phyloP scores from a whole-genome alignment of 2,113 vertebrate genomes.

The Caloenas nicobarica region DNA sequence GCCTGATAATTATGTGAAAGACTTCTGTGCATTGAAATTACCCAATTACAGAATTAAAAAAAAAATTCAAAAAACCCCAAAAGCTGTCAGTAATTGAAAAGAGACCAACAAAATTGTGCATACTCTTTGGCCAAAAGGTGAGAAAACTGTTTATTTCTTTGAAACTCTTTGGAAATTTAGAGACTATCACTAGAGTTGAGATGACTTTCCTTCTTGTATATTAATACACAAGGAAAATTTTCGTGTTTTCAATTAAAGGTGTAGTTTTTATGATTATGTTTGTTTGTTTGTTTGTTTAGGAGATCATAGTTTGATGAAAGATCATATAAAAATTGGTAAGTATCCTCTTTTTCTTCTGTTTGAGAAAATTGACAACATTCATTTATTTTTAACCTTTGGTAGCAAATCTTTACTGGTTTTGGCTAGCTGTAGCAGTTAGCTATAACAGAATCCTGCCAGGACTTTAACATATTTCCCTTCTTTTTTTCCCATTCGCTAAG shows the following conservation, averaged over 20 bases:
- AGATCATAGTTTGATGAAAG: not conserved
- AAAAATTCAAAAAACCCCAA: not conserved
- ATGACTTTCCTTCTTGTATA: not conserved
- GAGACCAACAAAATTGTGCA: fast-evolving
- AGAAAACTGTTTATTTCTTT: not conserved
- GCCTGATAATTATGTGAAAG: not conserved
- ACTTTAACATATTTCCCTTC: not conserved
- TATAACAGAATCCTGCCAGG: not conserved
- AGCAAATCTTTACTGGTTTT: not conserved
- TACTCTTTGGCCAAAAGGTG: not conserved
- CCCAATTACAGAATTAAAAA: not conserved
- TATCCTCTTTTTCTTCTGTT: not conserved
- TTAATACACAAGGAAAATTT: not conserved
- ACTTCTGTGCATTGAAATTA: not conserved
- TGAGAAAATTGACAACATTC: not conserved
- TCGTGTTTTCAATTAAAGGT: not conserved
- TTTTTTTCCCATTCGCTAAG: not conserved
- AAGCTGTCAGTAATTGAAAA: not conserved
- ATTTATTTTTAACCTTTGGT: not conserved
- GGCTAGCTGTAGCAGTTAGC: not conserved
- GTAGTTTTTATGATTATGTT: not conserved
- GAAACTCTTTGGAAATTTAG: not conserved
- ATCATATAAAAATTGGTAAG: not conserved
- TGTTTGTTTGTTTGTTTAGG: not conserved
- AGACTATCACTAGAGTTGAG: not conserved